These are phyloP conservation scores for Dryas iulia DNA, from an alignment of 1,140 invertebrate species.

Conservation along the genomic window DNA sequence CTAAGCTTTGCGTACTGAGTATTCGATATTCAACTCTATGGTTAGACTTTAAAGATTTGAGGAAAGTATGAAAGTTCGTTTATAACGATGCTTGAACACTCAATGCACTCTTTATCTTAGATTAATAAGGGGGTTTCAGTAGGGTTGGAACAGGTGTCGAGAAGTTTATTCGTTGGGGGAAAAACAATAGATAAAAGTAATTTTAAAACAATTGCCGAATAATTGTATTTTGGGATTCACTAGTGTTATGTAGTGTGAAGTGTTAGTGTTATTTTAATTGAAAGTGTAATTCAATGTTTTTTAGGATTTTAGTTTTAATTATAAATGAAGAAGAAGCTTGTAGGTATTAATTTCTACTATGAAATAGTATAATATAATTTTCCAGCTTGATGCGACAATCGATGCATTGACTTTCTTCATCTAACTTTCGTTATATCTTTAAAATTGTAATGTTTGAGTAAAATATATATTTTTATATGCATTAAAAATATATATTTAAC, in stretches of 20 bases:
- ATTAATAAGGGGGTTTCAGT: slow-evolving; percentile 64
- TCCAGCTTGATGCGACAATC: too few relatives aligned
- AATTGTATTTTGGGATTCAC: slow-evolving; percentile 12
- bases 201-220: slow-evolving; percentile 19
- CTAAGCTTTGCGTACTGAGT: background rate
- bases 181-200: slow-evolving; percentile 22
- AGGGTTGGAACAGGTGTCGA: slow-evolving; percentile 48
- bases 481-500: too few relatives aligned
- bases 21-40: background rate
- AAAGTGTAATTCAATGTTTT: background rate
- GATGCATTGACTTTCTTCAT: too few relatives aligned
- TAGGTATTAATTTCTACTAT: too few relatives aligned
- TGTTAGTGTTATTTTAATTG: too few relatives aligned
- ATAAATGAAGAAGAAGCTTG: too few relatives aligned
- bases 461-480: too few relatives aligned
- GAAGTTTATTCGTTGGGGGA: slow-evolving; percentile 21
- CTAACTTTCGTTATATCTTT: too few relatives aligned
- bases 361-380: too few relatives aligned
- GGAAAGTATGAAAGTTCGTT: background rate
- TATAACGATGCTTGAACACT: slow-evolving; percentile 62
- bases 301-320: too few relatives aligned
- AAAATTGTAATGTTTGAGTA: too few relatives aligned
- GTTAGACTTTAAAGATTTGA: background rate
- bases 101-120: slow-evolving; percentile 75
- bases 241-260: background rate